Evolutionary conservation across 2,888 invertebrate genomes (phyloP).

Genomic region (Thecophora atra): DNA sequence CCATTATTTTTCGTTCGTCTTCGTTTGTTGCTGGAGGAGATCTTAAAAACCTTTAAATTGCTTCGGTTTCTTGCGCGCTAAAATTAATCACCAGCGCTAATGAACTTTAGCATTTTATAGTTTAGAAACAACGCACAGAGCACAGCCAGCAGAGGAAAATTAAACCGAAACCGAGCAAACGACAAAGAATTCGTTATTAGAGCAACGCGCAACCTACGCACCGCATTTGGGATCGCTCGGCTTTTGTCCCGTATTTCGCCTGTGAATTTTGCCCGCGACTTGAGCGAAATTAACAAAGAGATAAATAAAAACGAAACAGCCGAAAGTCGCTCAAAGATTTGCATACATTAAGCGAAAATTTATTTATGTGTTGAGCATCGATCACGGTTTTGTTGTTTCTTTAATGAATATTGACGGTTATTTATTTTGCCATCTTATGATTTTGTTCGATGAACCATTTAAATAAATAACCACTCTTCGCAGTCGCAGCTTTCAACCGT

Average conservation of each 20-base stretch:
- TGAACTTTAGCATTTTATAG: slow-evolving; percentile 18
- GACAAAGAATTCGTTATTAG: not conserved
- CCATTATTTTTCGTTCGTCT: not conserved
- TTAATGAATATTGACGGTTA: not conserved
- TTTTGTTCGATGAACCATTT: not conserved
- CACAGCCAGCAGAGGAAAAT: too few species aligned
- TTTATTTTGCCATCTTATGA: not conserved
- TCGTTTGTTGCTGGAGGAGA: not conserved
- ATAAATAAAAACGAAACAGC: too few species aligned
- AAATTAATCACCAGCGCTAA: slow-evolving; percentile 18
- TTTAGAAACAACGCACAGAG: not conserved
- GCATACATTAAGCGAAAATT: too few species aligned
- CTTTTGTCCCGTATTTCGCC: not conserved
- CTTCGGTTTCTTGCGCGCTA: not conserved
- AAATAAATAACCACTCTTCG: not conserved
- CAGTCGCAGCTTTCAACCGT: not conserved
- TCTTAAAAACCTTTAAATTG: not conserved
- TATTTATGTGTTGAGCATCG: too few species aligned
- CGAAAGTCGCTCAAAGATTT: too few species aligned
- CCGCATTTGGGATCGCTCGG: not conserved
- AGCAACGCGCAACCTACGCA: not conserved
- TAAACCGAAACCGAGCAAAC: too few species aligned
- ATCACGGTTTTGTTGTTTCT: not conserved
- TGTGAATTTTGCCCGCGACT: too few species aligned
- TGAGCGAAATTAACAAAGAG: too few species aligned